Conservation (phyloP, 64 coral and sea anemone species). For the Montipora efflorescens region DNA sequence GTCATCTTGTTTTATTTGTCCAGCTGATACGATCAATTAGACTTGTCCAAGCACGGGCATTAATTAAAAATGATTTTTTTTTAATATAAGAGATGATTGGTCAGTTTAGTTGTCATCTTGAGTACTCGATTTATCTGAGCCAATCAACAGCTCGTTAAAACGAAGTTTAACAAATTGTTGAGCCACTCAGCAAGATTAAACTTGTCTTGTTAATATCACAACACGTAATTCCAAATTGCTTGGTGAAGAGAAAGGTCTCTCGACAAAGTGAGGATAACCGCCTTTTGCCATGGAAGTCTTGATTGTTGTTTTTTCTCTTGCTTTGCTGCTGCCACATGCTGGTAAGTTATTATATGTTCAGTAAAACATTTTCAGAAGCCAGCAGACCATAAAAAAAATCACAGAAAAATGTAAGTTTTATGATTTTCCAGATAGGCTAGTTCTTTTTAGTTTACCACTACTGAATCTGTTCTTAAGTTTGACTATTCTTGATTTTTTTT, state of each 20-base stretch:
- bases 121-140: background rate
- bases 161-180: background rate
- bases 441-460: no score
- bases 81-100: background rate
- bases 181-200: background rate
- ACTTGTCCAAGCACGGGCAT: no score
- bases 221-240: background rate
- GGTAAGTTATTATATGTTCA: background rate
- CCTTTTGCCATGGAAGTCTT: background rate
- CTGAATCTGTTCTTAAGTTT: no score
- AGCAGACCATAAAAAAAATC: no score
- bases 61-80: no score
- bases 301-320: background rate
- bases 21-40: background rate
- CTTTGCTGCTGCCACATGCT: background rate
- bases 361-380: no score
- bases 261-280: background rate
- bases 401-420: background rate
- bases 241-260: background rate
- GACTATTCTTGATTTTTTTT: no score
- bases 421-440: background rate
- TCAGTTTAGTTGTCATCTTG: background rate
- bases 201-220: background rate
- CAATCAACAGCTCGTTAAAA: background rate
- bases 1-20: background rate